Percentiles rank a stretch among this genome's conserved stretches.
Conservation (phyloP, 2,113 vertebrate genomes). For the Tapirus terrestris region DNA sequence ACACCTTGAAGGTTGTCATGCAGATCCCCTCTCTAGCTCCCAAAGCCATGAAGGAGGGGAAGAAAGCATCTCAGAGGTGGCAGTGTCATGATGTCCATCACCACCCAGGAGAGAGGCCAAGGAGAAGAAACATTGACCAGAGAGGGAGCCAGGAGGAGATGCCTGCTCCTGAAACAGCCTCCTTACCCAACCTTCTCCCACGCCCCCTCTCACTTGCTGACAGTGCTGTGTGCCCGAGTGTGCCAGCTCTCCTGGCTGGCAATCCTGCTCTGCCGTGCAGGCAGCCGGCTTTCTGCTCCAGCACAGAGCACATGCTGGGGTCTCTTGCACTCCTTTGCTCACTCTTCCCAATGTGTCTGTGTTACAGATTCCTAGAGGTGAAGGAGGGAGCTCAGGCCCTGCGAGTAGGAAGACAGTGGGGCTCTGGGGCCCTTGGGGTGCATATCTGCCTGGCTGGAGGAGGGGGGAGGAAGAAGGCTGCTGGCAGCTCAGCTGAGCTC, state of each 20-base stretch:
- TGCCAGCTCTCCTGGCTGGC: constrained; percentile 54
- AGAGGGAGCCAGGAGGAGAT: constrained; percentile 11
- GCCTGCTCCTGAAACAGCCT: constrained; percentile 19
- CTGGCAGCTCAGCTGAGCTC: constrained; percentile 38
- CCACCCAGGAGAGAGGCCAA: not conserved
- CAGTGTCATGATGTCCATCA: not conserved
- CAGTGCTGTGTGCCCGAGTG: not conserved
- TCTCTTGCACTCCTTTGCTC: constrained; percentile 37
- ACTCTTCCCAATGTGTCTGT: not conserved
- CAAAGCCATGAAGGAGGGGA: not conserved
- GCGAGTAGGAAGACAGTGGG: not conserved
- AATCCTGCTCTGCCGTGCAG: not conserved
- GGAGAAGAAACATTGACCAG: constrained; percentile 24
- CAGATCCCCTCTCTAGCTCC: not conserved
- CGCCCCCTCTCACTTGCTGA: not conserved
- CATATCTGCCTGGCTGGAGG: not conserved
- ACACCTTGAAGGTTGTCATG: not conserved
- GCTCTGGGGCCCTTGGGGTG: not conserved
- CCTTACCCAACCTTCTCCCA: not conserved
- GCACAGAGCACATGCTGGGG: constrained; percentile 3
- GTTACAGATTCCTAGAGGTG: constrained; percentile 21
- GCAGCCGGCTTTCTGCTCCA: constrained; percentile 3
- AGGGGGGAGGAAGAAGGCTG: not conserved
- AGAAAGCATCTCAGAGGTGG: constrained; percentile 6
- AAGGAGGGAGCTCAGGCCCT: not conserved